Evolutionary conservation across 2,888 invertebrate species (phyloP).

Genomic region (Epistrophe eligans): DNA sequence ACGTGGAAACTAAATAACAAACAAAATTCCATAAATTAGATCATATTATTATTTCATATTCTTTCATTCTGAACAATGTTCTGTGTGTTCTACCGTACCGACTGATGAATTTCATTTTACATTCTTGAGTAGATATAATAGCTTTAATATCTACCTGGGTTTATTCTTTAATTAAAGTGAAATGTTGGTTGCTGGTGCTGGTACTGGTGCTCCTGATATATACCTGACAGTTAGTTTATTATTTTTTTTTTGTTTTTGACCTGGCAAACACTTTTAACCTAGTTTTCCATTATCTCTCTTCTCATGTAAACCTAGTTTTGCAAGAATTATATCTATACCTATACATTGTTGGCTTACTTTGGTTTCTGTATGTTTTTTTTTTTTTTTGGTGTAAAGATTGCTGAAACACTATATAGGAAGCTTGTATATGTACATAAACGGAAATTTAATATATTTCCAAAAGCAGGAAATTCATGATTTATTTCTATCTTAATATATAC

Average conservation of each 20-base stretch:
- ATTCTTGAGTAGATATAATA: slow-evolving; percentile 20
- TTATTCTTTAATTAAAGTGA: slow-evolving; percentile 56
- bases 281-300: slow-evolving; percentile 57
- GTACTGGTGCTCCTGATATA: neutral
- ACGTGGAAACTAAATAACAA: neutral
- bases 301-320: slow-evolving; percentile 42
- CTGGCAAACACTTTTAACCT: slow-evolving; percentile 64
- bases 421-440: slow-evolving; percentile 46
- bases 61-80: neutral
- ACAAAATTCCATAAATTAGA: slow-evolving; percentile 24
- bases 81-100: neutral
- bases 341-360: slow-evolving; percentile 2
- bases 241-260: slow-evolving; percentile 22
- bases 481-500: slow-evolving; percentile 63
- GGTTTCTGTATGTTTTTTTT: slow-evolving; percentile 26
- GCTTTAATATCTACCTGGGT: slow-evolving; percentile 7
- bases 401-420: slow-evolving; percentile 63
- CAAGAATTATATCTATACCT: slow-evolving; percentile 36
- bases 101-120: slow-evolving; percentile 2
- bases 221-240: slow-evolving; percentile 12
- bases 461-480: slow-evolving; percentile 72
- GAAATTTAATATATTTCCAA: slow-evolving; percentile 73
- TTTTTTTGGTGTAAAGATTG: slow-evolving; percentile 38
- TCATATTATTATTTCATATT: neutral
- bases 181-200: slow-evolving; percentile 35